Evolutionary conservation across 2,888 invertebrate species (phyloP), one percentile per base, ranked within the genome.

Genomic region (Drosophila cyrtoloma): DNA sequence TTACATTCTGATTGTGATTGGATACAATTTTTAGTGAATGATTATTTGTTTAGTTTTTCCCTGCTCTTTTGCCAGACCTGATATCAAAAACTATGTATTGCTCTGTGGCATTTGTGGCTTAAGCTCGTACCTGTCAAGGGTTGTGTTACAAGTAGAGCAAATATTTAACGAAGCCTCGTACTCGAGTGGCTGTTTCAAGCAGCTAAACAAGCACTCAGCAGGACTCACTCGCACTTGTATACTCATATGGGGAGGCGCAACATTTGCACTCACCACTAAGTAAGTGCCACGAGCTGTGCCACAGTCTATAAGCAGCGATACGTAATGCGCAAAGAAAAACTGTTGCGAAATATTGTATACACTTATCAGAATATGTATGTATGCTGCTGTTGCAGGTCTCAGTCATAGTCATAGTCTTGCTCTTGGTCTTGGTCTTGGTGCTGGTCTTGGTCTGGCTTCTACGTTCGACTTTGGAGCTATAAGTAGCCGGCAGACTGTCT

Each of bases 271-370:
- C 75, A 77, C 73, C 83, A 79, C 67, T 90, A 87, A 85, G 85
- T 85, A 88, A 90, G 90, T 90, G 88, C 75, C 86, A 58, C 66
- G 32, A 81, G 69, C 77, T 75, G 58, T 84, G 90, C 88, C 89
- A 88, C 65, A 82, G 89, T 84, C 89, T 85, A 82, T 82, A 88
- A 85, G 66, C 79, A 87, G 85, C 79, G 71, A 86, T 88, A 84
- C 80, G 83, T 71, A 79, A 73, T 66, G 74, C 80, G 60, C 74
- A 59, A 78, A 72, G 67, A 86, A 81, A 71, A 78, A 73, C 60
- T 69, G 71, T 71, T 70, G 53, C 75, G 73, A 84, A 89, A 84
- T 84, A 81, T 74, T 69, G 58, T 71, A 51, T 59, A 85, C 66
- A 62, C 57, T 65, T 66, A 52, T 67, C 47, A 55, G 37, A 33